Evolutionary conservation across 2,888 invertebrate species (phyloP).

Genomic region (Pecten maximus): DNA sequence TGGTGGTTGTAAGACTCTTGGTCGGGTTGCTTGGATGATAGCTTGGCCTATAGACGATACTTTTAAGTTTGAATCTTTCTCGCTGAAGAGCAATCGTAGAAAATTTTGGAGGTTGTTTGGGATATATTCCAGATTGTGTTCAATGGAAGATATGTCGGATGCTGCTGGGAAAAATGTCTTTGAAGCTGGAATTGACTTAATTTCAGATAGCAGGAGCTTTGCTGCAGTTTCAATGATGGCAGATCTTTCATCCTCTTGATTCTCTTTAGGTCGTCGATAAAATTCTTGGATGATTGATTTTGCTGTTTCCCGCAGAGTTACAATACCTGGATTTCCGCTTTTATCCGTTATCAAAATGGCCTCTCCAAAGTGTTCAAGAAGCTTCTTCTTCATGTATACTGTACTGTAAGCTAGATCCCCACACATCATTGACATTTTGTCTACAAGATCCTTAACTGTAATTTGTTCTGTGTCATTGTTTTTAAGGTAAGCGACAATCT

Average conservation of each 20-base stretch:
- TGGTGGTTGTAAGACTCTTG: conserved; percentile 57
- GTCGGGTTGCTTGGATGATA: no score
- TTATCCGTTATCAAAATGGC: no score
- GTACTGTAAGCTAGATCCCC: no score
- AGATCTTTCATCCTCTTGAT: conserved; percentile 49
- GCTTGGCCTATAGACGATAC: conserved; percentile 60
- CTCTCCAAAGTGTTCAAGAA: no score
- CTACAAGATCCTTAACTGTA: no score
- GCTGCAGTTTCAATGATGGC: conserved; percentile 68
- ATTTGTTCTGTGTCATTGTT: no score
- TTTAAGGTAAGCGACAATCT: no score
- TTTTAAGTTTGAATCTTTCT: conserved; percentile 53
- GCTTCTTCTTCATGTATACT: no score
- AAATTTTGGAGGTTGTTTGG: conserved; percentile 52
- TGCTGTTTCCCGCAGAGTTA: no score
- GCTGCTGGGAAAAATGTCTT: conserved; percentile 57
- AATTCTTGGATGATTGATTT: no score
- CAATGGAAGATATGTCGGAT: conserved; percentile 48
- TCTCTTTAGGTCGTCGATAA: conserved; percentile 45
- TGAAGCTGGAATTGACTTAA: conserved; percentile 49
- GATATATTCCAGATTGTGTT: conserved; percentile 48
- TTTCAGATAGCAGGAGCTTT: conserved; percentile 64
- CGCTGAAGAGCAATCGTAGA: conserved; percentile 47
- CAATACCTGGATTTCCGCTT: no score
- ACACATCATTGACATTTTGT: no score